Conservation (phyloP, 2,888 invertebrate genomes). For the Drosophila incognita region DNA sequence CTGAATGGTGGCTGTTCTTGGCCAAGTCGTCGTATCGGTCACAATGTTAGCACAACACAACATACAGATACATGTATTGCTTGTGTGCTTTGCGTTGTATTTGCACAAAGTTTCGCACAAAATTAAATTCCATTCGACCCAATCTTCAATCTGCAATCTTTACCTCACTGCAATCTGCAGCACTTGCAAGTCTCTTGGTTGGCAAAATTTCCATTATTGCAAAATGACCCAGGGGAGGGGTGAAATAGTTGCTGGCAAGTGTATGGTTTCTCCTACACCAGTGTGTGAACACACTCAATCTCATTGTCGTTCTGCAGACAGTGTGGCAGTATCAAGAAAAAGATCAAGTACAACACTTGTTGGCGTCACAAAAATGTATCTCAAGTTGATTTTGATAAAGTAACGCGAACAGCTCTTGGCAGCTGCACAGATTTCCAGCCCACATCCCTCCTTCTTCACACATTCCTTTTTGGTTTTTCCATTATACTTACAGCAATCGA, state of each 20-base stretch:
- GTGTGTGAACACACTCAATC: constrained; percentile 57
- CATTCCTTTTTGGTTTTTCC: neutral
- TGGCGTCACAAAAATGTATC: constrained; percentile 74
- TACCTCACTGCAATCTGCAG: constrained; percentile 44
- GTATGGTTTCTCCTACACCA: constrained; percentile 7
- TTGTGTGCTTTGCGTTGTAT: constrained; percentile 34
- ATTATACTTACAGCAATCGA: constrained; percentile 12
- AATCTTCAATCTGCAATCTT: constrained; percentile 59
- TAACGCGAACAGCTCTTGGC: constrained; percentile 45
- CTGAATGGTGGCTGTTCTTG: constrained; percentile 33
- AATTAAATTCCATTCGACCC: constrained; percentile 70
- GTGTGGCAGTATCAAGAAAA: constrained; percentile 63
- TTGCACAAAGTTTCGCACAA: constrained; percentile 67
- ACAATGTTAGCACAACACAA: constrained; percentile 45
- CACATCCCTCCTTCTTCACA: too few relatives aligned
- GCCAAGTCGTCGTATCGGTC: constrained; percentile 36
- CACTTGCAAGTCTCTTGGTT: constrained; percentile 28
- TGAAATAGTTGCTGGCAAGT: constrained; percentile 9
- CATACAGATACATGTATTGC: constrained; percentile 26
- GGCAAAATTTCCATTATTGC: constrained; percentile 50
- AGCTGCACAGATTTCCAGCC: constrained; percentile 32
- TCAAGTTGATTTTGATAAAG: constrained; percentile 68
- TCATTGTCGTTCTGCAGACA: constrained; percentile 34
- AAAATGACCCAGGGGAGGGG: constrained; percentile 18
- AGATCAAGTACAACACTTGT: constrained; percentile 79